Evolutionary conservation across 1,140 invertebrate species (phyloP), one percentile per base, ranked within the genome.

Genomic region (Drosophila mayri): DNA sequence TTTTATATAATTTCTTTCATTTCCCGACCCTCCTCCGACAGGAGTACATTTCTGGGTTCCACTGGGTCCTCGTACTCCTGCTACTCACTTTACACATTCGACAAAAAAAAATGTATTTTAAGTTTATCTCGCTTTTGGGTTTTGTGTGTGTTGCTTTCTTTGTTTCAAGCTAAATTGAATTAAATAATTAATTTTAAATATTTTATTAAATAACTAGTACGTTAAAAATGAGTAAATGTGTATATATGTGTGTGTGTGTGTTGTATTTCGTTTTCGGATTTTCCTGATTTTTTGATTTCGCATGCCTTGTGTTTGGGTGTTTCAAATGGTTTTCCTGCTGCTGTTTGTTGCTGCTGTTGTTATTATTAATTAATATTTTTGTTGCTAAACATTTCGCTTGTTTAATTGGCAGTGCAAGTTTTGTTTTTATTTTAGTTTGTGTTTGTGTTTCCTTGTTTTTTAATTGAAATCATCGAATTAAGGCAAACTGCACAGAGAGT

Each of bases 341-440:
- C 44, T 62, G 37, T 28, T 60, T 61, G 54, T 46, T 46, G 43
- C 20, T 25, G 44, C 22, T 47, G 35, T 61, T 49, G 32, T 25
- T 61, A n/a, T 71, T 72, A 43, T 62, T 65, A 22, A 44, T 77
- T 71, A 32, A 46, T 67, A 64, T 65, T 49, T 38, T 57, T 65
- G 46, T 76, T 70, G 50, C 59, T 72, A 71, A 64, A 71, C 65
- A 63, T 63, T 67, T 52, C 44, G 62, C 60, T 78, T 57, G 47
- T 86, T 77, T 77, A 70, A 82, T 38, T 87, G 83, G 83, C 83
- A 87, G 83, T 87, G 83, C 83, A 88, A 77, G 72, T 87, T 87
- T 63, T 82, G 68, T 74, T 52, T 73, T 49, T 37, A 20, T 60
- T 40, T 54, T 30, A 41, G 20, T 40, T 32, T 66, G 63, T 46